Evolutionary conservation across 2,888 invertebrate species (phyloP), one percentile per base, ranked within the genome.

Genomic region (Chrysotoxum bicinctum): DNA sequence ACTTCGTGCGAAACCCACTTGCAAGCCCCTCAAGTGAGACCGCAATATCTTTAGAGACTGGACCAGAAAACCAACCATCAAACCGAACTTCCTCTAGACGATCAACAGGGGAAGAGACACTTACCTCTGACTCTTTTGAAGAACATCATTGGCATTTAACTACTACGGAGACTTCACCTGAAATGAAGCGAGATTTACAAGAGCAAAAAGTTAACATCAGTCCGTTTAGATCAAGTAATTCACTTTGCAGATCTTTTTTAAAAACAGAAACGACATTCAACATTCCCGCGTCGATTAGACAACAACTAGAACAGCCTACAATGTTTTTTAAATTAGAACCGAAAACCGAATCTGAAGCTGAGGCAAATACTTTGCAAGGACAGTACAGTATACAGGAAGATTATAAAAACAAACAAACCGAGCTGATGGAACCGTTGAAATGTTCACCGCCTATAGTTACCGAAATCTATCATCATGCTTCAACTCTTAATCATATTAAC

Each of bases 71-170:
- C 2, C n/a, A 50, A 43, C 1, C 10, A 40, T 12, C 7, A 14
- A 56, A 45, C 16, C 16, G 16, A 35, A 16, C 10, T n/a, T 56
- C 54, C 8, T 45, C 75, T 2, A 14, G 45, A 45, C 45, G 54
- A 23, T 66, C 19, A 37, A 73, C 58, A 8, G 60, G 52, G 5
- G 66, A 76, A n/a, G 48, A 68, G 2, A 60, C 76, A 3, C 16
- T 68, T 37, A 50, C 76, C 7, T 48, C 76, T n/a, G 68, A 60
- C 12, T 76, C 68, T 1, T 76, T 68, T 26, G 58, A 68, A n/a
- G 68, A 58, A 30, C 35, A 68, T 66, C 32, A 50, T 21, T 35
- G 21, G 50, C 32, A 66, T 21, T 48, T 48, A n/a, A 23, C 35
- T 21, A 35, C 14, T 1, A 10, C 66, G 7, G 10, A 35, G 5